Percentiles rank a stretch among this genome's conserved stretches.
phyloP scores from a whole-genome alignment of 2,888 invertebrate genomes.

The Drosophila dives region DNA sequence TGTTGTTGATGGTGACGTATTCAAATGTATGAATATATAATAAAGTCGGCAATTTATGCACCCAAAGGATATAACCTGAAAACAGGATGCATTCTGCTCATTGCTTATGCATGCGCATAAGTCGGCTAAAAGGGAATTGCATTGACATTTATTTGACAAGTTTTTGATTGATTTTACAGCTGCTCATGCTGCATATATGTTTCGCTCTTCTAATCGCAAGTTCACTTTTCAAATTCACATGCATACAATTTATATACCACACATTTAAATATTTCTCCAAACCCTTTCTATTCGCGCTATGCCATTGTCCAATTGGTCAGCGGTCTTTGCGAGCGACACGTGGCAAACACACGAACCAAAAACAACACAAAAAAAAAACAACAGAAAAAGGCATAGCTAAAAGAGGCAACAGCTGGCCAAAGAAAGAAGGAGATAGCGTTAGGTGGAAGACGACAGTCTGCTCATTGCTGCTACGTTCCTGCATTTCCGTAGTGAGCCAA shows the following conservation, averaged over 20 bases:
- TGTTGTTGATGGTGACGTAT: slow-evolving; percentile 11
- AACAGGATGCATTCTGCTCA: slow-evolving; percentile 58
- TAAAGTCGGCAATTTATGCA: slow-evolving; percentile 64
- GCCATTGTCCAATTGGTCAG: slow-evolving; percentile 61
- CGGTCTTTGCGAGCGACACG: slow-evolving; percentile 66
- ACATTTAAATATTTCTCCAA: slow-evolving; percentile 14
- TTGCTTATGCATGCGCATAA: slow-evolving; percentile 68
- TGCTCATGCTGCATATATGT: slow-evolving; percentile 56
- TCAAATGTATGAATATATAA: slow-evolving; percentile 50
- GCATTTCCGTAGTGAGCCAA: slow-evolving; percentile 66
- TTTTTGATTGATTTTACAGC: slow-evolving; percentile 83
- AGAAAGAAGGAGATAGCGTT: slow-evolving; percentile 49
- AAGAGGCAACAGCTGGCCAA: slow-evolving; percentile 63
- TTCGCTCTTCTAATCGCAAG: slow-evolving; percentile 62
- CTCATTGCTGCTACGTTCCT: slow-evolving; percentile 23
- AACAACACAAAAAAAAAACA: neutral
- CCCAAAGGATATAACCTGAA: slow-evolving; percentile 51
- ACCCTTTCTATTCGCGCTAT: neutral
- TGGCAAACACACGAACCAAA: slow-evolving; percentile 74
- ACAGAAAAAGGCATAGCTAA: slow-evolving; percentile 16
- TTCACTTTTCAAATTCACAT: slow-evolving; percentile 66
- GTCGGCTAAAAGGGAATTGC: slow-evolving; percentile 27
- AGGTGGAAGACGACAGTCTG: slow-evolving; percentile 27
- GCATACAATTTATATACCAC: slow-evolving; percentile 19
- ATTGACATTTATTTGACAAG: slow-evolving; percentile 82